A percentile compares a stretch with the other conserved stretches of the same genome.
Evolutionary conservation across 2,797 vertebrate species (phyloP).

Genomic region (Enteromius treurensis): DNA sequence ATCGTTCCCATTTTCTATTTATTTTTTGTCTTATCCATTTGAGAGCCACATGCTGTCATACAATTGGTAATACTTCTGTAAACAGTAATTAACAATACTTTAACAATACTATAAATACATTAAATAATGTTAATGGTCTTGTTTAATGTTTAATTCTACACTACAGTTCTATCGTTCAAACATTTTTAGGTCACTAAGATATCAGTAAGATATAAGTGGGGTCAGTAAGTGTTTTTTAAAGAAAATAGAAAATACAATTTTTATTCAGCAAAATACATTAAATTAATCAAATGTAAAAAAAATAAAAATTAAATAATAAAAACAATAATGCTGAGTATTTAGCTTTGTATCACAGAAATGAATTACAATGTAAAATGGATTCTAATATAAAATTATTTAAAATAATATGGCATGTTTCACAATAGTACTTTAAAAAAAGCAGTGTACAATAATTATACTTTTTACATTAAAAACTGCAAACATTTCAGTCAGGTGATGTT

Average conservation of each 20-base stretch:
- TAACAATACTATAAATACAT: too few species aligned
- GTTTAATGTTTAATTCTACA: too few species aligned
- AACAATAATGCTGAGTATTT: background rate
- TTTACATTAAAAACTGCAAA: background rate
- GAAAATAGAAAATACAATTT: background rate
- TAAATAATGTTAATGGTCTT: background rate
- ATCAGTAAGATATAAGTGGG: background rate
- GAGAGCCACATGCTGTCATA: background rate
- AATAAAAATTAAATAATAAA: background rate
- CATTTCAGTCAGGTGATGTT: background rate
- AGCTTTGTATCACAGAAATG: background rate
- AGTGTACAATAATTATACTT: background rate
- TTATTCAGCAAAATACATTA: background rate
- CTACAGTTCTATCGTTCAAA: too few species aligned
- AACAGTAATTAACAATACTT: background rate
- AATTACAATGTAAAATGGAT: background rate
- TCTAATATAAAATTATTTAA: background rate
- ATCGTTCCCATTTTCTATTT: background rate
- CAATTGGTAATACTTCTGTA: background rate
- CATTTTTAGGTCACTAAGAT: too few species aligned
- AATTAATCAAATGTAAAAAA: background rate
- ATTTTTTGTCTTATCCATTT: background rate
- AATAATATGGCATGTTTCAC: background rate
- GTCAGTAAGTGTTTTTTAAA: background rate
- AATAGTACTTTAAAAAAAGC: background rate